Conservation (phyloP, 2,888 invertebrate genomes). For the Caenorhabditis sulstoni region DNA sequence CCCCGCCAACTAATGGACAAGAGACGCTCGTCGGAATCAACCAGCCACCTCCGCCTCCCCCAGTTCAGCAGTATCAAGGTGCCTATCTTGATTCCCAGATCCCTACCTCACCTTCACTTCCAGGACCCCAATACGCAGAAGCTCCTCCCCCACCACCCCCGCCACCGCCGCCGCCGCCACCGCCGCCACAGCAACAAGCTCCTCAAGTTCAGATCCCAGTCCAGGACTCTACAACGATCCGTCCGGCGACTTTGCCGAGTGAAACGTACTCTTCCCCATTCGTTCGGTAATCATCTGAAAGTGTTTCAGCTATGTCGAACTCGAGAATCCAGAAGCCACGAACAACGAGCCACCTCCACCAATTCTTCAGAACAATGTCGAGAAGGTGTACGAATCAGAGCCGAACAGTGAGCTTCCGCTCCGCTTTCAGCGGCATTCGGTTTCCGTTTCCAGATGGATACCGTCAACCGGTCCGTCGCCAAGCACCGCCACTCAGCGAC, state of each 20-base stretch:
- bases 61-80: constrained; percentile 31
- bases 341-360: constrained; percentile 47
- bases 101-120: not conserved
- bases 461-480: constrained; percentile 64
- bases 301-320: constrained; percentile 62
- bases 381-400: constrained; percentile 65
- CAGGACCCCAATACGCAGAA: constrained; percentile 29
- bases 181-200: constrained; percentile 36
- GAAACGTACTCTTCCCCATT: constrained; percentile 46
- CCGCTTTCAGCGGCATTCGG: not conserved
- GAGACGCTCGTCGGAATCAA: constrained; percentile 59
- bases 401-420: constrained; percentile 55
- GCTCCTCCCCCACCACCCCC: constrained; percentile 40
- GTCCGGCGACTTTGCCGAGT: constrained; percentile 60
- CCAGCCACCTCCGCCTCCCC: constrained; percentile 43
- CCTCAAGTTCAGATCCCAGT: constrained; percentile 46
- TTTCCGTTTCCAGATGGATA: constrained; percentile 57
- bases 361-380: constrained; percentile 51
- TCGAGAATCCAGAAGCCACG: constrained; percentile 62
- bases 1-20: constrained; percentile 62
- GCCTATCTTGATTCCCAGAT: too few species aligned
- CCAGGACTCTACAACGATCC: constrained; percentile 39
- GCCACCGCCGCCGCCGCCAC: constrained; percentile 46
- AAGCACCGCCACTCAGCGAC: constrained; percentile 60
- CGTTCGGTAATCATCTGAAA: too few species aligned